These are phyloP conservation scores for Lepilemur ruficaudatus DNA, from an alignment of 2,797 vertebrate genomes.

Conservation along the genomic window DNA sequence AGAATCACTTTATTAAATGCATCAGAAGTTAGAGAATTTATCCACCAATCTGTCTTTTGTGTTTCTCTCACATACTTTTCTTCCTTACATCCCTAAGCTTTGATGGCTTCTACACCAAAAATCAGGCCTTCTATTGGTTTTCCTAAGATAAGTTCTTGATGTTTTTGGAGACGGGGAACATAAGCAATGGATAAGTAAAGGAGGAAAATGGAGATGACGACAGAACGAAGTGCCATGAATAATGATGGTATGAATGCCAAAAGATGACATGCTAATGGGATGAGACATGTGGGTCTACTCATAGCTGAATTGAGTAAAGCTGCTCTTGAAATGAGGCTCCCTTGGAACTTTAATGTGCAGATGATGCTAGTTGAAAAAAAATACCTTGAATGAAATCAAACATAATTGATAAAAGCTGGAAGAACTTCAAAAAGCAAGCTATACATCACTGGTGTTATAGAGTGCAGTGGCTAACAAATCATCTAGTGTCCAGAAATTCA, in stretches of 20 bases:
- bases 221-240: neutral
- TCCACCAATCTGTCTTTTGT: neutral
- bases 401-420: slow-evolving; percentile 44
- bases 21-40: neutral
- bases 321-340: slow-evolving; percentile 60
- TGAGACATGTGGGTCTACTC: slow-evolving; percentile 22
- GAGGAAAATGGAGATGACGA: slow-evolving; percentile 22
- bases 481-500: neutral
- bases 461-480: neutral
- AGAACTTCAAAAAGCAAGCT: slow-evolving; percentile 33
- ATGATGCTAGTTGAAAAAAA: slow-evolving; percentile 33
- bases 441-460: neutral
- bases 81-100: neutral
- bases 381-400: slow-evolving; percentile 17
- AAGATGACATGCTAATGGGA: slow-evolving; percentile 53
- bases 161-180: neutral
- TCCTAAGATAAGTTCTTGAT: neutral
- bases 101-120: neutral
- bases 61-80: neutral
- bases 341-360: slow-evolving; percentile 24
- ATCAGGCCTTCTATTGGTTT: neutral
- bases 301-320: slow-evolving; percentile 62
- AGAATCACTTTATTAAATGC: neutral
- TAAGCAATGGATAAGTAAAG: neutral
- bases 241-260: slow-evolving; percentile 35